Evolutionary conservation across 2,113 vertebrate species (phyloP).

Genomic region (Mus musculus): DNA sequence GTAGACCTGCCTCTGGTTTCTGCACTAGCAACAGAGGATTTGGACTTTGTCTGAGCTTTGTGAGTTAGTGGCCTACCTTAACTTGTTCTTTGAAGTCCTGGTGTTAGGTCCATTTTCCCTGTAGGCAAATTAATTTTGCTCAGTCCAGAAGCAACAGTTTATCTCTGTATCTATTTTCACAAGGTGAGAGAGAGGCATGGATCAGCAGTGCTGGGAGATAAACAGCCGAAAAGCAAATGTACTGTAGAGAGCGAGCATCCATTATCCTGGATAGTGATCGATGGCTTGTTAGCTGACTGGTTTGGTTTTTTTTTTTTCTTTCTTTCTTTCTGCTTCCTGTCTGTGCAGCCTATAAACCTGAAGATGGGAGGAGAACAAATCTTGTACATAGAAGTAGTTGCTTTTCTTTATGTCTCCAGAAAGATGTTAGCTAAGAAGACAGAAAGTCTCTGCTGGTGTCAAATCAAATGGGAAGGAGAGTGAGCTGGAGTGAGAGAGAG

Average conservation of each 20-base stretch:
- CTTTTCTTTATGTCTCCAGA: slow-evolving; percentile 6
- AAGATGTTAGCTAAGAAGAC: slow-evolving; percentile 10
- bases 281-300: background rate
- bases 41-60: background rate
- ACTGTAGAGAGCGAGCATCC: background rate
- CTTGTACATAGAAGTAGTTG: slow-evolving; percentile 3
- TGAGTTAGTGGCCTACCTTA: background rate
- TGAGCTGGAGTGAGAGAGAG: background rate
- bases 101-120: background rate
- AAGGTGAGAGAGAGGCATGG: background rate
- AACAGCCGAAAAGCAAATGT: slow-evolving; percentile 36
- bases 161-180: slow-evolving; percentile 1
- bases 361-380: slow-evolving; percentile 29
- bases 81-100: background rate
- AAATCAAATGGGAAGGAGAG: background rate
- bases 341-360: background rate
- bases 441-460: slow-evolving; percentile 13
- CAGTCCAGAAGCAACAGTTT: slow-evolving; percentile 11
- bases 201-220: background rate
- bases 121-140: slow-evolving; percentile 47
- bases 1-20: background rate
- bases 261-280: slow-evolving; percentile 45
- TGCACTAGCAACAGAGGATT: background rate
- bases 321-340: background rate
- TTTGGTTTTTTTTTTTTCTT: too few species aligned